Percentiles rank a stretch among this genome's conserved stretches.
These are phyloP conservation scores for Rhinatrema bivittatum DNA, from an alignment of 2,797 vertebrate species.

Conservation along the genomic window DNA sequence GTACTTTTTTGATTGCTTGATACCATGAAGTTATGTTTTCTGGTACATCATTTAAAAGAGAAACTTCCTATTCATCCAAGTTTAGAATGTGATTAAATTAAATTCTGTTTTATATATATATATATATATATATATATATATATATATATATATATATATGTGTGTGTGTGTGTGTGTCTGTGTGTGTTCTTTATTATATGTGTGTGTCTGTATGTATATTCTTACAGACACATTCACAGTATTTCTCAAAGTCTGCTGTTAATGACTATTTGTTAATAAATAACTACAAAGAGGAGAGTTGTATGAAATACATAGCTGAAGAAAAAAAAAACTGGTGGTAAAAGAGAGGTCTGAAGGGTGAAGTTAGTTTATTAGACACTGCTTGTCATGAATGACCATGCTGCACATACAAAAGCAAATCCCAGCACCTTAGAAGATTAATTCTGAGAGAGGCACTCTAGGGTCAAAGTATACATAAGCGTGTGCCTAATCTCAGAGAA, in stretches of 20 bases:
- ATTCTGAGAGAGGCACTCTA: slow-evolving; percentile 70
- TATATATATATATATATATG: no score
- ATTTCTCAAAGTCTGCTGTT: no score
- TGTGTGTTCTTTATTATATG: no score
- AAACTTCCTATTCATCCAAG: no score
- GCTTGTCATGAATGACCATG: slow-evolving; percentile 58
- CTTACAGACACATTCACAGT: no score
- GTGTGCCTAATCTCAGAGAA: slow-evolving; percentile 74
- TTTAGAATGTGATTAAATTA: no score
- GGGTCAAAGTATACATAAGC: slow-evolving; percentile 70
- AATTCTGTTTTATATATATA: not conserved
- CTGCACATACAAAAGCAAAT: slow-evolving; percentile 62
- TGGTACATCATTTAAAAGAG: no score
- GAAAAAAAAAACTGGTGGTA: slow-evolving; percentile 42
- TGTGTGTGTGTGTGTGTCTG: no score
- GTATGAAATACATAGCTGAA: slow-evolving; percentile 57
- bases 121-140: not conserved
- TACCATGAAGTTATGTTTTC: no score
- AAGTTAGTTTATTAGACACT: slow-evolving; percentile 64
- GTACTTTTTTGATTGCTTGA: slow-evolving; percentile 25
- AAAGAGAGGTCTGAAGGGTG: slow-evolving; percentile 48
- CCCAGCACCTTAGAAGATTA: slow-evolving; percentile 72
- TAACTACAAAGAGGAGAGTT: no score
- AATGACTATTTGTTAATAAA: no score
- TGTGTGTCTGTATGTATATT: no score